Conservation (phyloP, 2,888 invertebrate species). For the Leucophenga montana region DNA sequence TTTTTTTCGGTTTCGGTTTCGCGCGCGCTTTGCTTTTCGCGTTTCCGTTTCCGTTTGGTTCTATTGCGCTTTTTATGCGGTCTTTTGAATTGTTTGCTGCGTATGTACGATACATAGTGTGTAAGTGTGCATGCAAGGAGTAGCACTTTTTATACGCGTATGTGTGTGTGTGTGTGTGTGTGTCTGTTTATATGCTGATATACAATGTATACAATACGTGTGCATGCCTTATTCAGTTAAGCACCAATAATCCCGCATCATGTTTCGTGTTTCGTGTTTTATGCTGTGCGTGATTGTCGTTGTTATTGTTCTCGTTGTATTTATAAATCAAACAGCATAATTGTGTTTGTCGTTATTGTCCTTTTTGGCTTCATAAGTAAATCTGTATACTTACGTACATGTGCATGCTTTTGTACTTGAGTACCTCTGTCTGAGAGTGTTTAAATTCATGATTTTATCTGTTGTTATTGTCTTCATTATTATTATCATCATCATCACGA, state of each 20-base stretch:
- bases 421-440: too few relatives aligned
- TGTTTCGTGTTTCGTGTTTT: conserved; percentile 33
- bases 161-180: conserved; percentile 1
- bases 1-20: background rate
- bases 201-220: conserved; percentile 5
- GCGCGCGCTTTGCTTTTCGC: conserved; percentile 26
- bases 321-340: conserved; percentile 59
- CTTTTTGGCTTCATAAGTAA: conserved; percentile 2
- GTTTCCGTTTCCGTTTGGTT: conserved; percentile 2
- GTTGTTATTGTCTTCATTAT: conserved; percentile 21
- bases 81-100: conserved; percentile 12
- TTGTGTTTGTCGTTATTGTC: conserved; percentile 48
- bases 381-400: conserved; percentile 23
- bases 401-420: conserved; percentile 33
- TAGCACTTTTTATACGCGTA: background rate
- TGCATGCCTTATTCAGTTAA: background rate
- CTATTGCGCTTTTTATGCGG: conserved; percentile 23
- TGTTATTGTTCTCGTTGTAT: conserved; percentile 21
- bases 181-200: background rate
- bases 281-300: background rate
- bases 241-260: conserved; percentile 4
- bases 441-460: conserved; percentile 24
- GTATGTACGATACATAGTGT: background rate
- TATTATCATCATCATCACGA: background rate
- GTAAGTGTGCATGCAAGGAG: conserved; percentile 13